Percentiles rank a stretch among this genome's conserved stretches.
Evolutionary conservation across 1,140 invertebrate genomes (phyloP).

Genomic region (Drosophila grimshawi): DNA sequence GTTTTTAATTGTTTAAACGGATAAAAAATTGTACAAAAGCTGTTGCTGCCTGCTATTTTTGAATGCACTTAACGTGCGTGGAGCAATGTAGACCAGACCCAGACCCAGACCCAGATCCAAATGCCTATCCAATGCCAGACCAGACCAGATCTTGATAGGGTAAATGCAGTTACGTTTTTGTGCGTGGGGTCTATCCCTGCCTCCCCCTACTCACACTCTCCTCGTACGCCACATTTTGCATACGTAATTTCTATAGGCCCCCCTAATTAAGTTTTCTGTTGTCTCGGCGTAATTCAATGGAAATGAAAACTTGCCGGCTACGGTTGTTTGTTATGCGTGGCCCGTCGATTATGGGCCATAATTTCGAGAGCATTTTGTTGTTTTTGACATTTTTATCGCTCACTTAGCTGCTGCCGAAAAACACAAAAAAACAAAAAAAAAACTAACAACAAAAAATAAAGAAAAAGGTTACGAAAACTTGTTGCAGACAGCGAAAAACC

Average conservation of each 20-base stretch:
- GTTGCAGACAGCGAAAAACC: constrained; percentile 49
- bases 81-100: constrained; percentile 24
- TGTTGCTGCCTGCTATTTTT: constrained; percentile 50
- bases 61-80: constrained; percentile 57
- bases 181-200: constrained; percentile 25
- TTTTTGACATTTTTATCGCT: constrained; percentile 77
- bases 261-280: constrained; percentile 64
- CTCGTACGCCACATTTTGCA: constrained; percentile 45
- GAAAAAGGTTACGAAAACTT: constrained; percentile 66
- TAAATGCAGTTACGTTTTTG: constrained; percentile 30
- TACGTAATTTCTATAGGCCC: constrained; percentile 55
- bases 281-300: constrained; percentile 47
- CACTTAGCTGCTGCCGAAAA: constrained; percentile 63
- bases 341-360: constrained; percentile 67
- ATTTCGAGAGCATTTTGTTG: constrained; percentile 62
- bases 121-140: constrained; percentile 4
- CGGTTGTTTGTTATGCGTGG: constrained; percentile 59
- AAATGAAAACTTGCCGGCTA: constrained; percentile 51
- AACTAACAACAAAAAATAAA: constrained; percentile 25
- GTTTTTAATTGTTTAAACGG: constrained; percentile 58
- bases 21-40: constrained; percentile 51
- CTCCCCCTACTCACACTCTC: not conserved
- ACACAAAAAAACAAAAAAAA: constrained; percentile 40
- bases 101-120: constrained; percentile 18
- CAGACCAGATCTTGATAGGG: constrained; percentile 33